A percentile compares a stretch with the other conserved stretches of the same genome.
phyloP scores from a whole-genome alignment of 2,888 invertebrate genomes.

The Parnassius mnemosyne region DNA sequence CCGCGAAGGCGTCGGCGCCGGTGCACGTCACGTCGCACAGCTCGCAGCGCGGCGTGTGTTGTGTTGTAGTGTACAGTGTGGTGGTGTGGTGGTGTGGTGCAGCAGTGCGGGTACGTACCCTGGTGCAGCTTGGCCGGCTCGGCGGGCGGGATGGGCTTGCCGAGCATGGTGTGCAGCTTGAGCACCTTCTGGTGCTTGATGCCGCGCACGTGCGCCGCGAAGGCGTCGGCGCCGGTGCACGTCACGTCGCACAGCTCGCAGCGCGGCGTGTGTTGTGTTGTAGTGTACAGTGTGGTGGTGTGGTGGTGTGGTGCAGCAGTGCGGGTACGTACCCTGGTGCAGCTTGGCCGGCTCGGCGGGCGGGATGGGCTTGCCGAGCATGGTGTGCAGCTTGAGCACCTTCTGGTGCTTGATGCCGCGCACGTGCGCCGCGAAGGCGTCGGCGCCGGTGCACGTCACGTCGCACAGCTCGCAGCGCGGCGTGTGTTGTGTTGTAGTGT shows the following conservation, averaged over 20 bases:
- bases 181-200: conserved; percentile 99
- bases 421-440: conserved; percentile 99
- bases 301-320: too few relatives aligned
- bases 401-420: conserved; percentile 99
- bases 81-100: too few relatives aligned
- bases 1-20: conserved; percentile 98
- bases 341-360: conserved; percentile 96
- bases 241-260: conserved; percentile 99
- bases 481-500: too few relatives aligned
- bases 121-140: conserved; percentile 93
- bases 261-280: too few relatives aligned
- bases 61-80: too few relatives aligned
- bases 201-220: conserved; percentile 98
- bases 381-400: conserved; percentile 97
- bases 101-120: conserved; percentile 29
- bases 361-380: conserved; percentile 98
- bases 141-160: conserved; percentile 97
- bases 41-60: conserved; percentile 96
- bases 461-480: conserved; percentile 98
- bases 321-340: conserved; percentile 50
- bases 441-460: conserved; percentile 98
- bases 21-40: conserved; percentile 99
- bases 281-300: too few relatives aligned
- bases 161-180: conserved; percentile 96
- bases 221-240: conserved; percentile 99